Percentiles rank a stretch among this genome's conserved stretches.
These are phyloP conservation scores for Paramormyrops hopkinsi DNA, from an alignment of 2,797 vertebrate species.

Conservation along the genomic window DNA sequence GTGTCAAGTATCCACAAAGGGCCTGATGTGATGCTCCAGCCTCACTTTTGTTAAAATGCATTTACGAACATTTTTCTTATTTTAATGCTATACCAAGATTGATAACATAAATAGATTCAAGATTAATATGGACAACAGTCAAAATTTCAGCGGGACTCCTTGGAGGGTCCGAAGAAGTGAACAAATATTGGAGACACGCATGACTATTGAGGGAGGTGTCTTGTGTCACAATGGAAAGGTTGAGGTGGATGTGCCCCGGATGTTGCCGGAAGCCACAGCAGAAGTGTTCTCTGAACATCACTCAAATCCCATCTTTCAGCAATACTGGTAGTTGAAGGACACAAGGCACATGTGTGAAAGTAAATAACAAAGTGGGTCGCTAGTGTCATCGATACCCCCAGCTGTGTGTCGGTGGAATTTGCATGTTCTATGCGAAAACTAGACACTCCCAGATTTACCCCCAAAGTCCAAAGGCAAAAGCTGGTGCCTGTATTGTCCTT, in stretches of 20 bases:
- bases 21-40: neutral
- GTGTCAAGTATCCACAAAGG: neutral
- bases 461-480: neutral
- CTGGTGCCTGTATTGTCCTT: neutral
- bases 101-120: neutral
- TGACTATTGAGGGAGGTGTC: neutral
- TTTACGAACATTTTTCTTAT: neutral
- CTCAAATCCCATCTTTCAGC: neutral
- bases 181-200: neutral
- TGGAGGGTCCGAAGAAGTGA: neutral
- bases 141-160: neutral
- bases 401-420: neutral
- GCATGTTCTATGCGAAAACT: neutral
- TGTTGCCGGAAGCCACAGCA: neutral
- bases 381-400: neutral
- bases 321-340: neutral
- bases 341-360: neutral
- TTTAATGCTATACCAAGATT: neutral
- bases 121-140: neutral
- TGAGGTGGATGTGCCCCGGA: neutral
- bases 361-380: neutral
- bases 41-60: neutral
- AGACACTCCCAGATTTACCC: neutral
- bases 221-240: neutral
- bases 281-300: neutral